Conservation (phyloP, 2,113 vertebrate species). For the Ciconia stormi region DNA sequence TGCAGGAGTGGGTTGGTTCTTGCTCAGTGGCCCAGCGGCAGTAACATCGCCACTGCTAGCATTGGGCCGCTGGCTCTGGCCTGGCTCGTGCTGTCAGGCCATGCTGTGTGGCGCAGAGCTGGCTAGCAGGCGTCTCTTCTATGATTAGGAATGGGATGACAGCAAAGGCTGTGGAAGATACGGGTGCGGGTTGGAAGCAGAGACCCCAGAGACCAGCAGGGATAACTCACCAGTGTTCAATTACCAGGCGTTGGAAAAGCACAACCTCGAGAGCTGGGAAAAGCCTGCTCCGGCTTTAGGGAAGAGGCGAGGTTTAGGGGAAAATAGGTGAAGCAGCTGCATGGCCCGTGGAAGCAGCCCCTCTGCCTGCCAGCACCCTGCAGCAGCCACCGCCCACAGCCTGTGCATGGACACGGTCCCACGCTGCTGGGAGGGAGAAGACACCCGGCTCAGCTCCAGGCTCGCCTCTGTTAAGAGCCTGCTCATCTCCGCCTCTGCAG, state of each 20-base stretch:
- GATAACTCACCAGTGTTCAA: not conserved
- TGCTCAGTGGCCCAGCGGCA: not conserved
- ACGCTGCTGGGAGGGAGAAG: fast-evolving
- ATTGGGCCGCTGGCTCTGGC: not conserved
- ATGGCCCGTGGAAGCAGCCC: not conserved
- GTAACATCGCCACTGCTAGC: too few species aligned
- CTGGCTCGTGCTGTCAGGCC: fast-evolving
- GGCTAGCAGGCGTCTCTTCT: fast-evolving
- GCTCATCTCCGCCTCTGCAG: not conserved
- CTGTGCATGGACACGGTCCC: not conserved
- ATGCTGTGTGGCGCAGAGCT: not conserved
- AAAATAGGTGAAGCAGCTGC: fast-evolving
- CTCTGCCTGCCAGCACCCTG: not conserved
- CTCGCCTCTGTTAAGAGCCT: too few species aligned
- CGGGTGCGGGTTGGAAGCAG: fast-evolving
- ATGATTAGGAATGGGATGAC: not conserved
- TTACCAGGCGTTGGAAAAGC: not conserved
- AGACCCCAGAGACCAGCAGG: not conserved
- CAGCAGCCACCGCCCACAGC: not conserved
- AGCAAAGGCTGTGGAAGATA: not conserved
- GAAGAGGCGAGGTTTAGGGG: not conserved
- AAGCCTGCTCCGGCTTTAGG: not conserved
- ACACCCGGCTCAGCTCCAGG: too few species aligned
- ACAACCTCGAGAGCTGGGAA: not conserved
- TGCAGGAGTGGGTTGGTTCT: not conserved